phyloP scores from a whole-genome alignment of 1,140 invertebrate genomes.

The Sarcophaga peregrina region DNA sequence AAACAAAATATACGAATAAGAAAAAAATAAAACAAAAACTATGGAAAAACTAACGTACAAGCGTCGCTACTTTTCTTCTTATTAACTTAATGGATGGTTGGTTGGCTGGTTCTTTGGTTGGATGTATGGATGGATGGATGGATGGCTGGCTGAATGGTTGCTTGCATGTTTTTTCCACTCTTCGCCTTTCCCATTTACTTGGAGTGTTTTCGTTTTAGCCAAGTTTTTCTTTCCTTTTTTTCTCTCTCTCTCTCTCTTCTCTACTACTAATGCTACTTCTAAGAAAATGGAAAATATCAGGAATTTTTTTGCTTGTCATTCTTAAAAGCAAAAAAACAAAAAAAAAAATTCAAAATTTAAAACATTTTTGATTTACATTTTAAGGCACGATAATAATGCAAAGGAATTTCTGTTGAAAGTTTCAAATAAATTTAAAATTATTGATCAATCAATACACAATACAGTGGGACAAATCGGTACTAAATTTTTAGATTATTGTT shows the following conservation, averaged over 20 bases:
- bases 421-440: too few relatives aligned
- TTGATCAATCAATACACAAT: too few relatives aligned
- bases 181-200: slow-evolving; percentile 2
- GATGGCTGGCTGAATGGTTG: too few relatives aligned
- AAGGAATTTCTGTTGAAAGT: neutral
- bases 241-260: too few relatives aligned
- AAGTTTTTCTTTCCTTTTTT: neutral
- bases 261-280: too few relatives aligned
- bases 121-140: too few relatives aligned
- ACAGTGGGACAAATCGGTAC: too few relatives aligned
- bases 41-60: slow-evolving; percentile 6
- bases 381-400: too few relatives aligned
- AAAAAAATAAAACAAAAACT: neutral
- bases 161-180: neutral
- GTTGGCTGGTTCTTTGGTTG: neutral
- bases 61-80: slow-evolving; percentile 28
- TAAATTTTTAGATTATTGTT: too few relatives aligned
- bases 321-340: too few relatives aligned
- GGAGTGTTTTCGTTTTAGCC: slow-evolving; percentile 12
- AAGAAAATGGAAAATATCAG: slow-evolving; percentile 1
- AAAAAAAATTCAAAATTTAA: too few relatives aligned
- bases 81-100: slow-evolving; percentile 32
- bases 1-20: slow-evolving; percentile 10
- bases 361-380: too few relatives aligned
- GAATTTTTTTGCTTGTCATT: neutral